These are phyloP conservation scores for Drosophila kurseongensis DNA, from an alignment of 1,140 invertebrate species.

Conservation along the genomic window DNA sequence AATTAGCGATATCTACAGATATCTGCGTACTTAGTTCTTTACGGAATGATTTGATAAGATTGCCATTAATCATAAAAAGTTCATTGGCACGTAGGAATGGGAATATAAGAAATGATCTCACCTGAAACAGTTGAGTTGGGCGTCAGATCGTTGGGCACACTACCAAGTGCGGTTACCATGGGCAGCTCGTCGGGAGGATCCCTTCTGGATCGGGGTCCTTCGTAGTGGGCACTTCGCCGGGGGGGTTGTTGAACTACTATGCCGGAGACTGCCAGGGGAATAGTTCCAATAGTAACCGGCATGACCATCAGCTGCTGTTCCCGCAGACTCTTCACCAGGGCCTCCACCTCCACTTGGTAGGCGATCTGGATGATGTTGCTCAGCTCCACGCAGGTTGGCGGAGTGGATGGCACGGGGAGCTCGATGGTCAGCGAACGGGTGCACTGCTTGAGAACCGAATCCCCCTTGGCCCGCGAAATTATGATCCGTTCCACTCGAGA, in stretches of 20 bases:
- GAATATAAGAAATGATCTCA: constrained; percentile 32
- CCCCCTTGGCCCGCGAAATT: constrained; percentile 85
- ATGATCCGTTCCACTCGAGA: constrained; percentile 86
- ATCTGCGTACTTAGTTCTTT: not conserved
- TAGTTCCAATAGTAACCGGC: constrained; percentile 86
- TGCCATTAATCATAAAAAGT: constrained; percentile 4
- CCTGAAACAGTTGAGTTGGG: constrained; percentile 44
- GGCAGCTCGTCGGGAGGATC: constrained; percentile 49
- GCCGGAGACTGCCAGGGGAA: constrained; percentile 82
- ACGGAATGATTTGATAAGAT: constrained; percentile 19
- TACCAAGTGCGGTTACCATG: constrained; percentile 47
- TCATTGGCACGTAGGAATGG: constrained; percentile 9
- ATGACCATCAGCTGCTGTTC: constrained; percentile 85
- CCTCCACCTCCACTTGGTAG: constrained; percentile 88
- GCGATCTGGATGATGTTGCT: constrained; percentile 88
- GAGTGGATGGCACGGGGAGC: constrained; percentile 88
- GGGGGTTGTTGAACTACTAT: constrained; percentile 71
- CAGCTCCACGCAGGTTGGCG: constrained; percentile 88
- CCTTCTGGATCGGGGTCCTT: constrained; percentile 22
- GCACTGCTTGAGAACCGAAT: constrained; percentile 85
- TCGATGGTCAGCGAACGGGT: constrained; percentile 68
- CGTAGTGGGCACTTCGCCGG: constrained; percentile 58
- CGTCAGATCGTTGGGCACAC: constrained; percentile 29
- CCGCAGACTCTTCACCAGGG: constrained; percentile 80
- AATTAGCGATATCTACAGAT: constrained; percentile 10